Conservation (phyloP, 2,888 invertebrate genomes). For the Cheilosia variabilis region DNA sequence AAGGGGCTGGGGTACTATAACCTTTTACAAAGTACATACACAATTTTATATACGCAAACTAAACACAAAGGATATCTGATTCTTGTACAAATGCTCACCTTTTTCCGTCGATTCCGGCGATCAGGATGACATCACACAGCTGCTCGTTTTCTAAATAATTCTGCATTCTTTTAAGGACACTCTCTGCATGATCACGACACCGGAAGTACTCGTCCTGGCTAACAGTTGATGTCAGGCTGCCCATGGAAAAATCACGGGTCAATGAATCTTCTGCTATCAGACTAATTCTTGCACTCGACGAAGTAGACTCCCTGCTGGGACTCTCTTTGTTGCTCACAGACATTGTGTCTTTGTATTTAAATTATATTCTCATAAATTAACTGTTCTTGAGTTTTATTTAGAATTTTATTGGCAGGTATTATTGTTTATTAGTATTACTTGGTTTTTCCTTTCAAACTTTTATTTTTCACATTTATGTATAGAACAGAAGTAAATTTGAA, state of each 20-base stretch:
- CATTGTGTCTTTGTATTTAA: constrained; percentile 48
- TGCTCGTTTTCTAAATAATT: constrained; percentile 91
- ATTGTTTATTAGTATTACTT: constrained; percentile 3
- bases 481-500: constrained; percentile 59
- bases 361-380: constrained; percentile 33
- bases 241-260: constrained; percentile 88
- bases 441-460: constrained; percentile 37
- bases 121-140: constrained; percentile 93
- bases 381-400: constrained; percentile 28
- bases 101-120: constrained; percentile 89
- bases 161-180: constrained; percentile 92
- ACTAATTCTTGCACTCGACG: constrained; percentile 82
- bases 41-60: background rate
- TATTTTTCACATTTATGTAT: constrained; percentile 45
- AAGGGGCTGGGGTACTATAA: constrained; percentile 13
- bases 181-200: constrained; percentile 91
- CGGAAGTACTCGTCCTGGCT: constrained; percentile 92
- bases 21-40: constrained; percentile 12
- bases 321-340: constrained; percentile 81
- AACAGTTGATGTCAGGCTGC: constrained; percentile 87
- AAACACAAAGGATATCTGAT: constrained; percentile 51
- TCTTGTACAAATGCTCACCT: constrained; percentile 83
- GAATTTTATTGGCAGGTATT: background rate
- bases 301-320: constrained; percentile 83
- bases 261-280: constrained; percentile 84